Conservation (phyloP, 2,888 invertebrate genomes). For the Hyles lineata region DNA sequence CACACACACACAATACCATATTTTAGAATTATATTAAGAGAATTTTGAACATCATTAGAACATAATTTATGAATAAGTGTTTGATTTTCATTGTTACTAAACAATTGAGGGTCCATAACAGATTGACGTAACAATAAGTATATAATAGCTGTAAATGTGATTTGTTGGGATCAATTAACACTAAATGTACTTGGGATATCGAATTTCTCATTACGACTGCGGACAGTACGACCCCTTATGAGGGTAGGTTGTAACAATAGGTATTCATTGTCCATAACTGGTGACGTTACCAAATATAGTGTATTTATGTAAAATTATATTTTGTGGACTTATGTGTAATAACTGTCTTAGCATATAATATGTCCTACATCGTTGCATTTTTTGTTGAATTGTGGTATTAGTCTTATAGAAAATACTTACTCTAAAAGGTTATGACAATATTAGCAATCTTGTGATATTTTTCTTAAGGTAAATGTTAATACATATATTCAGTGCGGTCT, state of each 20-base stretch:
- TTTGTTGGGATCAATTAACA: conserved; percentile 10
- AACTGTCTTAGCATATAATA: too few species aligned
- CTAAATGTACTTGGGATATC: conserved; percentile 3
- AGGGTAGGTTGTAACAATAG: conserved; percentile 32
- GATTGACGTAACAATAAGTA: conserved; percentile 21
- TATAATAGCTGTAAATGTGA: conserved; percentile 11
- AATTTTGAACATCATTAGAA: not conserved
- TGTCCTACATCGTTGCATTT: too few species aligned
- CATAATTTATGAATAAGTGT: conserved; percentile 1
- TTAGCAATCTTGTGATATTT: too few species aligned
- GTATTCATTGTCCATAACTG: conserved; percentile 28
- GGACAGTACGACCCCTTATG: not conserved
- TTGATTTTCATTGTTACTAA: not conserved
- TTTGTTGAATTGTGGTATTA: too few species aligned
- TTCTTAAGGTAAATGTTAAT: too few species aligned
- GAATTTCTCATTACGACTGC: conserved; percentile 17
- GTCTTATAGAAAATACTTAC: too few species aligned
- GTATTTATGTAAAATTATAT: not conserved
- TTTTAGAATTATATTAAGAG: too few species aligned
- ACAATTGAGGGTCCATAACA: not conserved
- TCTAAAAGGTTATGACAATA: too few species aligned
- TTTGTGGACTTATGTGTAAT: not conserved
- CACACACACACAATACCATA: too few species aligned
- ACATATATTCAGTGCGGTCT: too few species aligned
- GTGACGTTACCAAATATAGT: not conserved